Evolutionary conservation across 2,888 invertebrate genomes (phyloP).

Genomic region (Dendrolimus houi): DNA sequence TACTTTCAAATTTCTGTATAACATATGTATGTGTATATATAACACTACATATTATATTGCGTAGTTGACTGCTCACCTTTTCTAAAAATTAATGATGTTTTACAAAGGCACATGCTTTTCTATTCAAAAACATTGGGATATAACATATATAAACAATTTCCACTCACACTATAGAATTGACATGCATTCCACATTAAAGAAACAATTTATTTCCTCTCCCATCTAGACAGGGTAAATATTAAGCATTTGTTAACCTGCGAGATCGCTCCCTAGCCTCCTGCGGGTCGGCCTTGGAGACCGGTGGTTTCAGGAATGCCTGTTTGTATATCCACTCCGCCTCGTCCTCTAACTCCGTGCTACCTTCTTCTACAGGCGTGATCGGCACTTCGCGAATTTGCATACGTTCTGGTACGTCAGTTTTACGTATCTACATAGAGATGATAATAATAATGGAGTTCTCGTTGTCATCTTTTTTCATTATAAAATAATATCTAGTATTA

Average conservation of each 20-base stretch:
- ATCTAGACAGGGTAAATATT: slow-evolving; percentile 1
- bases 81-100: no score
- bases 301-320: slow-evolving; percentile 90
- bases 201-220: background rate
- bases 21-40: no score
- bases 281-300: slow-evolving; percentile 82
- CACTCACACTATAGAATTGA: background rate
- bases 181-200: background rate
- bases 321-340: slow-evolving; percentile 99
- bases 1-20: no score
- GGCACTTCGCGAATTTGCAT: slow-evolving; percentile 94
- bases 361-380: slow-evolving; percentile 87
- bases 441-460: background rate
- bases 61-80: no score
- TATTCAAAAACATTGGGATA: no score
- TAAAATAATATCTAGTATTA: no score
- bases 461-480: no score
- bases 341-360: slow-evolving; percentile 91
- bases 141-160: no score
- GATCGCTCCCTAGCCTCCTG: slow-evolving; percentile 76
- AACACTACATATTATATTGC: no score
- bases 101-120: no score
- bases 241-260: slow-evolving; percentile 34
- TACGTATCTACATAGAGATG: slow-evolving; percentile 77
- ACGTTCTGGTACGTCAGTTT: slow-evolving; percentile 92